These are phyloP conservation scores for Hemaris fuciformis DNA, from an alignment of 2,888 invertebrate species.

Conservation along the genomic window DNA sequence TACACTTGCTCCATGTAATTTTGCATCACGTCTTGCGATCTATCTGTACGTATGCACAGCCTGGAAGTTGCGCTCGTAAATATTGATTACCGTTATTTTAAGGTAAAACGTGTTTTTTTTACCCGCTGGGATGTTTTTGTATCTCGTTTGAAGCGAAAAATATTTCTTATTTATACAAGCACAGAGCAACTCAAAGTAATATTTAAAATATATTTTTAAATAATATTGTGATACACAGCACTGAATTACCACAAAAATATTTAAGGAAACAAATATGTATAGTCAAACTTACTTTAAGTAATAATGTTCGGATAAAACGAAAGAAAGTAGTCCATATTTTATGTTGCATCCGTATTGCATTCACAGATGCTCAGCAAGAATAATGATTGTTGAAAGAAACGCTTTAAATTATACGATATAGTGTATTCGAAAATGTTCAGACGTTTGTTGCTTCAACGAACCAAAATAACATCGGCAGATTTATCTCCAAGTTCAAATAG, in stretches of 20 bases:
- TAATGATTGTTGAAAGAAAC: neutral
- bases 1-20: slow-evolving; percentile 27
- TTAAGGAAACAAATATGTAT: neutral
- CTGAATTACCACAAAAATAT: too few relatives aligned
- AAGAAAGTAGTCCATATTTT: too few relatives aligned
- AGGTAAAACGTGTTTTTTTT: neutral
- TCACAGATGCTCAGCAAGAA: neutral
- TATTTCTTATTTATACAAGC: too few relatives aligned
- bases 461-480: slow-evolving; percentile 1
- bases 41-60: slow-evolving; percentile 10
- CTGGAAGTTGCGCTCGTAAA: slow-evolving; percentile 4
- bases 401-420: neutral
- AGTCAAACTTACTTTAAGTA: too few relatives aligned
- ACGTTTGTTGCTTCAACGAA: neutral
- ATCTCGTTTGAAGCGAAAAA: neutral
- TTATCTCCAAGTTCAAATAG: slow-evolving; percentile 5
- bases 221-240: too few relatives aligned
- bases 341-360: neutral
- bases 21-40: slow-evolving; percentile 27
- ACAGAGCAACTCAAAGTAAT: too few relatives aligned
- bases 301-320: too few relatives aligned
- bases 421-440: neutral
- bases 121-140: neutral
- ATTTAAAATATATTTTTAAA: too few relatives aligned
- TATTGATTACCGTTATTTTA: neutral